Base-by-base conservation (phyloP, 2,113 vertebrate species). In the Rhipidura dahli region DNA sequence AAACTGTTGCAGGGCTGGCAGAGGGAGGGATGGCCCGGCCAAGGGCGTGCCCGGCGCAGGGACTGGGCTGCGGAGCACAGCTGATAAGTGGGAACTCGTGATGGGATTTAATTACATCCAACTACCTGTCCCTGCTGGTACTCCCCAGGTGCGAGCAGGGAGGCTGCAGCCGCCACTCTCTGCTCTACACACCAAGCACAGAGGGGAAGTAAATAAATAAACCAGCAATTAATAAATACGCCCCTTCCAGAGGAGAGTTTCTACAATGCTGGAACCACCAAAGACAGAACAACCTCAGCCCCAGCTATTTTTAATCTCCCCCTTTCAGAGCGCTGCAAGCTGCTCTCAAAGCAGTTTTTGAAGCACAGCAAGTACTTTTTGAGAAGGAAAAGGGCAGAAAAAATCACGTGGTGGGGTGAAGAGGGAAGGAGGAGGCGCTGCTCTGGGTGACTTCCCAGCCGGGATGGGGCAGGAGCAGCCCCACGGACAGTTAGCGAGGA, bases 381-480 rank as follows among this genome's bases (percentile, higher is more conserved):
- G 27, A 66, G 79, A 57, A 76, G 63, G 35, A n/a, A 30, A 54
- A 78, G 18, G 19, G 20, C 7, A 70, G 57, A 15, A 56, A 75
- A 69, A 69, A 15, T 15, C 1, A 4, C 0, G 2, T 1, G 24
- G 47, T 1, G 30, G 49, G 63, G 75, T 83, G 69, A 69, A 80
- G 83, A 81, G 59, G 59, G 54, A 83, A 86, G 51, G 89, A 89
- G 95, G 47, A 88, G 51, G 86, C 7, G 86, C 63, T 45, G 54
- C 92, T 72, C 15, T 0, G 37, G 85, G 83, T 89, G 68, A 66
- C 50, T 83, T 59, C 71, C 71, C 89, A 1, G 27, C 2, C 2
- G 54, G 71, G 68, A 60, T 37, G 17, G 88, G 79, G 73, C 3
- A 81, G 78, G 94, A 88, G 69, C 70, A 93, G 90, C 85, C 49